Conservation (phyloP, 2,797 vertebrate species). For the Erethizon dorsatum region DNA sequence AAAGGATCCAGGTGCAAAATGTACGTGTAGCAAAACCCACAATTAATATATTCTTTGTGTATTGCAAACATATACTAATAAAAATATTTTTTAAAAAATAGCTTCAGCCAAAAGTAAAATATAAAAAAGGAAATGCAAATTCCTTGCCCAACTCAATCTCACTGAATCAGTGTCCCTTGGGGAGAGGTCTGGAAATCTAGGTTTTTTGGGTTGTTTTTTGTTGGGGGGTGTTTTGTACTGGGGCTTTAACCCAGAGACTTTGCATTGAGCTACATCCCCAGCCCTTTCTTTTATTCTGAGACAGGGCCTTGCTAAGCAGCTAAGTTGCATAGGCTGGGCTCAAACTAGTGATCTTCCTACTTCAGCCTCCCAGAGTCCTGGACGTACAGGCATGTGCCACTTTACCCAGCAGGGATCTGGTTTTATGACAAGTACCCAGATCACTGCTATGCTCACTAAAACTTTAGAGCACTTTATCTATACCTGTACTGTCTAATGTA, state of each 20-base stretch:
- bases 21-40: background rate
- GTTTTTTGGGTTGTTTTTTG: background rate
- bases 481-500: background rate
- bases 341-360: background rate
- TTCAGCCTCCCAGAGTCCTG: background rate
- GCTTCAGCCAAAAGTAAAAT: background rate
- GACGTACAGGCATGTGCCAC: background rate
- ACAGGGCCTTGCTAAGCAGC: background rate
- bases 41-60: background rate
- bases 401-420: background rate
- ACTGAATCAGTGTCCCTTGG: background rate
- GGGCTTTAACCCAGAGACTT: background rate
- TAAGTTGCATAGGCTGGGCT: background rate
- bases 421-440: background rate
- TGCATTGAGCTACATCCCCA: background rate
- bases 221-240: background rate
- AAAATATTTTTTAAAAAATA: background rate
- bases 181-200: background rate
- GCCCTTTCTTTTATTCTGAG: background rate
- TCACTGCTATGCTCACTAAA: background rate
- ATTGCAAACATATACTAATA: background rate
- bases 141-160: background rate
- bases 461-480: constrained; percentile 7
- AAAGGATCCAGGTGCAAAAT: background rate
- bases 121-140: background rate